Base-by-base conservation (phyloP, 2,888 invertebrate genomes). In the Craniophora ligustri region DNA sequence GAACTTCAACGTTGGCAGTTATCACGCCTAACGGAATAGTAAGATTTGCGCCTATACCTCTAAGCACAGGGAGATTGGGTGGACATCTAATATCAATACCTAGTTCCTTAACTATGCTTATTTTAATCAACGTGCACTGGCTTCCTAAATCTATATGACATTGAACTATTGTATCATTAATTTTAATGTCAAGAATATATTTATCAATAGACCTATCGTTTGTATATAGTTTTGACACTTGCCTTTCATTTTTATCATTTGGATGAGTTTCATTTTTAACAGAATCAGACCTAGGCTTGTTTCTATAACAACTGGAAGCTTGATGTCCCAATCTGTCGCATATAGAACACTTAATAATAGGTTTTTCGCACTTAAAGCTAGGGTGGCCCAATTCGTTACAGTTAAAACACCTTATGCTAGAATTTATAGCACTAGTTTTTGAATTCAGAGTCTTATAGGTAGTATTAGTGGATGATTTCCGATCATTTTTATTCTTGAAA, bases 61-160 rank as follows among this genome's bases (percentile, higher is more conserved):
- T 18, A 1, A 46, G 18, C 2, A 18, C 3, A 7, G 36, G 46
- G n/a, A 36, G 14, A 13, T 28, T 18, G 3, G 3, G 6, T 14
- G 11, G 32, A 0, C 1, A 2, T 8, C 0, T 18, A 10, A 42
- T 32, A 2, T 14, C 0, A 2, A 34, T 6, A 15, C 23, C 14
- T 2, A 32, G 18, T 3, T 2, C 1, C 10, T 40, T 60, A 0
- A 60, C 66, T 5, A 46, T 32, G 11, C 50, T 59, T 5, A 13
- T 10, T 13, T 38, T 63, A 2, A 77, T 72, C 0, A 77, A 35
- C 0, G 73, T 49, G 28, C 71, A 73, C 18, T 75, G 69, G 26
- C 75, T 77, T 1, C 74, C 77, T 16, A 77, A 36, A 31, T 77
- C 73, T 2, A 75, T n/a, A 26, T 73, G 65, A 35, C 70, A 62